A percentile compares a stretch with the other conserved stretches of the same genome.
phyloP scores from a whole-genome alignment of 37 sponge, comb jelly and placozoan genomes.

The Diacarnus erythraeanus region DNA sequence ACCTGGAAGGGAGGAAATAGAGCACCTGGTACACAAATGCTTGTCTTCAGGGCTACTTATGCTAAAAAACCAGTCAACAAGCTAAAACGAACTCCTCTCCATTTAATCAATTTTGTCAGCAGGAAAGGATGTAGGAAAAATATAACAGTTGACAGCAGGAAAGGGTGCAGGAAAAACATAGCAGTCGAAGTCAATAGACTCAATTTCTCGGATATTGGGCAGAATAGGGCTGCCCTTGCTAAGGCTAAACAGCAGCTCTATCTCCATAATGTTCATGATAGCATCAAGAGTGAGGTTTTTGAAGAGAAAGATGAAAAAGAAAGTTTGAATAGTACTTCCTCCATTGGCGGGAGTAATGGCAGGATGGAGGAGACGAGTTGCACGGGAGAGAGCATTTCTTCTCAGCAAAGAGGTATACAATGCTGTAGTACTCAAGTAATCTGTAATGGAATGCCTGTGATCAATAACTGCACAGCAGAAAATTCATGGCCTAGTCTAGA shows the following conservation, averaged over 20 bases:
- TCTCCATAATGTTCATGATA: not conserved
- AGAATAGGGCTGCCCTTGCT: not conserved
- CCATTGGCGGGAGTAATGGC: not conserved
- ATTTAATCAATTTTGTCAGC: not conserved
- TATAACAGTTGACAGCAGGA: constrained; percentile 4
- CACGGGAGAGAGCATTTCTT: not conserved
- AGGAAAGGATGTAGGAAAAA: constrained; percentile 5
- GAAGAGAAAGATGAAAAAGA: not conserved
- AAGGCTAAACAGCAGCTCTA: too few relatives aligned
- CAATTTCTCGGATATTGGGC: constrained; percentile 2
- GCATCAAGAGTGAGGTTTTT: too few relatives aligned
- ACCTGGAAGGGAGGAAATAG: constrained; percentile 30
- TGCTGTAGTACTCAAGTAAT: not conserved
- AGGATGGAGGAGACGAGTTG: not conserved
- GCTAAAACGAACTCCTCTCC: not conserved
- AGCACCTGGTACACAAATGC: constrained; percentile 31
- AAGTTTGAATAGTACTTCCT: not conserved
- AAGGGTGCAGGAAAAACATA: not conserved
- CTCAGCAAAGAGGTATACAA: not conserved
- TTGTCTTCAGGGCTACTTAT: constrained; percentile 27
- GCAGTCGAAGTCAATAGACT: constrained; percentile 11
- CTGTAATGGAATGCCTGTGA: not conserved
- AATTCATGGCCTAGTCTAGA: not conserved
- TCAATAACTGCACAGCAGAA: not conserved
- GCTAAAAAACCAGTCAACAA: not conserved